Base-by-base conservation (phyloP, 2,113 vertebrate genomes). In the Megalops atlanticus region DNA sequence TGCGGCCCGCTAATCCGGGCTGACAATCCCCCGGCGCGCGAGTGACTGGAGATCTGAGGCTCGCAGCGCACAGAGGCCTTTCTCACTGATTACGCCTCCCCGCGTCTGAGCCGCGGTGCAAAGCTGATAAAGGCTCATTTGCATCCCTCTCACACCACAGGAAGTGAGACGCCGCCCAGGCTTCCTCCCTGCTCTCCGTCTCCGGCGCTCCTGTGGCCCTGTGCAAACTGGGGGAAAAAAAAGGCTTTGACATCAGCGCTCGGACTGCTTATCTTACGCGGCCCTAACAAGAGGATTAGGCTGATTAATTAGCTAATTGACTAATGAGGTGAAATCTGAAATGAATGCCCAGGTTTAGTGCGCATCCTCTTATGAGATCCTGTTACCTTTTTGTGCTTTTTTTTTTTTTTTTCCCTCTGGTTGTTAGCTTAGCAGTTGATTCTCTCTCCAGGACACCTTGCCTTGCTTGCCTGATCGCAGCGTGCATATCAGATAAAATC, bases 1-100 rank as follows among this genome's bases (percentile, higher is more conserved):
- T 21, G 49, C 35, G 36, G 76, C 35, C 38, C 40, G 21, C 36
- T 78, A 78, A 78, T 40, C 52, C 76, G 40, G 49, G 52, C n/a
- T 64, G 49, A 78, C 76, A 64, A 38, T 64, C 49, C 49, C 76
- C 76, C 49, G 36, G 24, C 21, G 49, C 31, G 75, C 75, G 35
- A 40, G 49, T 21, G 31, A 64, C 76, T 40, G 49, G 35, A 78
- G 52, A 64, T 40, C 49, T 58, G 33, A 58, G 49, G 45, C 36
- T 24, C 36, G 43, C 49, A 36, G 35, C 52, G 27, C 15, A 54
- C 36, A 33, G 49, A 38, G 36, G 52, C 52, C 76, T 64, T 43
- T 54, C 49, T 64, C 49, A 27, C 31, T 74, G 72, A 74, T 74
- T 74, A 74, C 1, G 27, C 24, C 35, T 33, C 52, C 36, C 52